Evolutionary conservation across 2,888 invertebrate genomes (phyloP).

Genomic region (Euzophera pinguis): DNA sequence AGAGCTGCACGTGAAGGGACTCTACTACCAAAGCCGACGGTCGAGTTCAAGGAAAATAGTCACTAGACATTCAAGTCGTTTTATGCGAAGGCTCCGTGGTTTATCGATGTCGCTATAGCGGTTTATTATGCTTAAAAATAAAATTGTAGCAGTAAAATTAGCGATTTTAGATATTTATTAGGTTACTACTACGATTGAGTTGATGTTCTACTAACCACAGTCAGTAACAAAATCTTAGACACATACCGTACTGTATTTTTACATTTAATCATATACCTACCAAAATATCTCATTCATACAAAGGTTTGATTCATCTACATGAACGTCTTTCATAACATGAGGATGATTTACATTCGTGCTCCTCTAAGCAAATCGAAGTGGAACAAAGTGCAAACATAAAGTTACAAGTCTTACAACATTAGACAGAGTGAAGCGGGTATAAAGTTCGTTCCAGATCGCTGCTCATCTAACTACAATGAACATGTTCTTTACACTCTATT

Average conservation of each 20-base stretch:
- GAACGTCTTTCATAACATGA: background rate
- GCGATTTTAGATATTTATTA: no score
- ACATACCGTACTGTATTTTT: no score
- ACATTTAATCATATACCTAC: no score
- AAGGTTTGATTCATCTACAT: no score
- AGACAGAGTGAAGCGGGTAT: background rate
- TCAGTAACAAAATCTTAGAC: no score
- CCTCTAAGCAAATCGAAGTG: background rate
- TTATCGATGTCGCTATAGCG: background rate
- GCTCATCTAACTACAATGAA: slow-evolving; percentile 13
- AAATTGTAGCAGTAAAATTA: no score
- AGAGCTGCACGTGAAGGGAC: background rate
- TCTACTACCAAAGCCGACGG: slow-evolving; percentile 23
- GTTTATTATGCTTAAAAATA: no score
- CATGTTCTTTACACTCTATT: slow-evolving; percentile 13
- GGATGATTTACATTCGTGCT: background rate
- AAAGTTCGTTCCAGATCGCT: slow-evolving; percentile 10
- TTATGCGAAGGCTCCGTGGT: background rate
- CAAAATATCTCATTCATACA: no score
- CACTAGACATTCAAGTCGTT: slow-evolving; percentile 18
- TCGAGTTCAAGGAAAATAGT: slow-evolving; percentile 45
- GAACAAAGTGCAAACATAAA: slow-evolving; percentile 14
- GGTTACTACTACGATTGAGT: no score
- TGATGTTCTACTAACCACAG: no score
- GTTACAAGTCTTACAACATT: slow-evolving; percentile 3